Percentiles rank a stretch among this genome's conserved stretches.
These are phyloP conservation scores for Zaprionus africanus DNA, from an alignment of 1,140 invertebrate genomes.

Conservation along the genomic window DNA sequence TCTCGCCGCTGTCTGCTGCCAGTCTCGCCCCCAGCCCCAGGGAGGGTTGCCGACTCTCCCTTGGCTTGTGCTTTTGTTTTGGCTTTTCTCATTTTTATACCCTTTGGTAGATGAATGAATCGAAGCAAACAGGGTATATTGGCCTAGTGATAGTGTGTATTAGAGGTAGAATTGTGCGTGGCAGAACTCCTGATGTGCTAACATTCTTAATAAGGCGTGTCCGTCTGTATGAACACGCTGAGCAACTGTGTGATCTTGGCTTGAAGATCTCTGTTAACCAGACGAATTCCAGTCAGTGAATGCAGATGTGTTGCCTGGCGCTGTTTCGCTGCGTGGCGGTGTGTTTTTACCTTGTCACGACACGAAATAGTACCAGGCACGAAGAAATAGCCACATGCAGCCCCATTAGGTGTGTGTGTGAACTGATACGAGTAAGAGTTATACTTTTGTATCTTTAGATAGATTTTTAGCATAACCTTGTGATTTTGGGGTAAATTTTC, in stretches of 20 bases:
- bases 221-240: neutral
- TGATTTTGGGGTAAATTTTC: too few species aligned
- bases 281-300: neutral
- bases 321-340: neutral
- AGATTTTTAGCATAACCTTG: too few species aligned
- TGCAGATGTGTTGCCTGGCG: neutral
- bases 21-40: conserved; percentile 48
- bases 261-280: neutral
- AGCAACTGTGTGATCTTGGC: neutral
- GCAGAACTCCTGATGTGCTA: too few species aligned
- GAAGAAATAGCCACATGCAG: neutral
- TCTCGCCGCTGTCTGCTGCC: conserved; percentile 78
- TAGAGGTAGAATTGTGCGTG: neutral
- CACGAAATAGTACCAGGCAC: neutral
- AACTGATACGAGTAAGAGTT: too few species aligned
- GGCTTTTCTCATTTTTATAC: conserved; percentile 23
- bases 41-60: conserved; percentile 54
- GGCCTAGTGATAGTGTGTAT: neutral
- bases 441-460: too few species aligned
- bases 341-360: neutral
- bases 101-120: neutral
- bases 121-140: neutral
- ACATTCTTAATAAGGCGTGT: neutral
- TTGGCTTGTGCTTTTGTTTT: conserved; percentile 15
- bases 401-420: too few species aligned